Conservation (phyloP, 2,888 invertebrate species). For the Bhutanitis thaidina region DNA sequence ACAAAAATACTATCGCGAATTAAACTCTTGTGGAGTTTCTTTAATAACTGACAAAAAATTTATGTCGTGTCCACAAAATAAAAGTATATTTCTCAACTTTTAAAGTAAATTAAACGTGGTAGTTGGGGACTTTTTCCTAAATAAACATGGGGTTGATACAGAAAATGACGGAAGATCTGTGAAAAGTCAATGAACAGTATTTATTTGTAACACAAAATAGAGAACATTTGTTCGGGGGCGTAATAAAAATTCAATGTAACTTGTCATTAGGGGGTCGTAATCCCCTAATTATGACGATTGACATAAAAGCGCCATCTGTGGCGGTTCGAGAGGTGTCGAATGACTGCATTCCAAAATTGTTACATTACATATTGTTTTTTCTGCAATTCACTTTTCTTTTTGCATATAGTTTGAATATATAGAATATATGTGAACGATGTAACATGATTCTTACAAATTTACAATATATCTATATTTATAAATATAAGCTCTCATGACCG, state of each 20-base stretch:
- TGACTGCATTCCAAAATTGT: constrained; percentile 40
- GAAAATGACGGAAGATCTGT: constrained; percentile 31
- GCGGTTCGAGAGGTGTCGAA: constrained; percentile 66
- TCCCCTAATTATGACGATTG: constrained; percentile 80
- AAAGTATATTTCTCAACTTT: too few relatives aligned
- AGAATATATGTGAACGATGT: too few relatives aligned
- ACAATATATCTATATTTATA: too few relatives aligned
- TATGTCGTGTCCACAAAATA: too few relatives aligned
- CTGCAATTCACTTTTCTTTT: too few relatives aligned
- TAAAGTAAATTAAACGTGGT: background rate
- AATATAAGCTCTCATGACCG: too few relatives aligned
- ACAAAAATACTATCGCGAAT: too few relatives aligned
- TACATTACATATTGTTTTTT: background rate
- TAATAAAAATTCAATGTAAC: constrained; percentile 72
- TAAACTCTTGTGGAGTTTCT: too few relatives aligned
- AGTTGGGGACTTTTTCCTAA: background rate
- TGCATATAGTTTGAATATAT: too few relatives aligned
- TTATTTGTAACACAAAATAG: constrained; percentile 43
- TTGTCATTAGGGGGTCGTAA: constrained; percentile 73
- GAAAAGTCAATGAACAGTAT: constrained; percentile 59
- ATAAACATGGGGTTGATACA: background rate
- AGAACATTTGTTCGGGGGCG: constrained; percentile 73
- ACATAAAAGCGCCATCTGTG: constrained; percentile 78
- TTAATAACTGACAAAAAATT: too few relatives aligned
- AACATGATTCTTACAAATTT: too few relatives aligned